phyloP scores from a whole-genome alignment of 2,797 vertebrate species.

The Spatula clypeata region DNA sequence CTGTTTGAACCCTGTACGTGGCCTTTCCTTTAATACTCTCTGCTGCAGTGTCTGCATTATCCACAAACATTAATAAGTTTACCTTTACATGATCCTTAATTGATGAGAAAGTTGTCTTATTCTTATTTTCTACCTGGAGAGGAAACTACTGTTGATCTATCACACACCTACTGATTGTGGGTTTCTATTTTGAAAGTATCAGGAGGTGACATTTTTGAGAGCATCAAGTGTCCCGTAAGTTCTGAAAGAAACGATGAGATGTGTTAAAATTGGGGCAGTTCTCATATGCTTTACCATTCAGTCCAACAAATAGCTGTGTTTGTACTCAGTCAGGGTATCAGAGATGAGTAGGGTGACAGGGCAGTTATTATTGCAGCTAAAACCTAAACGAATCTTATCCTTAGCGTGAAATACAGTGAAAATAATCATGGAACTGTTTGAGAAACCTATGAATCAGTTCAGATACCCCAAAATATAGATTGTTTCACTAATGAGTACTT shows the following conservation, averaged over 20 bases:
- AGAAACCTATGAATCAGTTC: neutral
- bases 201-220: neutral
- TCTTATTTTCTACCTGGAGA: neutral
- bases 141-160: neutral
- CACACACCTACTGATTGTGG: neutral
- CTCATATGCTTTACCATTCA: neutral
- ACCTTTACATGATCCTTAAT: neutral
- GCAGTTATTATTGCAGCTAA: neutral
- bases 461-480: rapidly evolving
- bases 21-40: neutral
- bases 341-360: neutral
- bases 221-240: neutral
- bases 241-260: neutral
- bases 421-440: neutral
- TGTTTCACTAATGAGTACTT: neutral
- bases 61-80: neutral
- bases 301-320: neutral
- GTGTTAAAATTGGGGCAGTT: neutral
- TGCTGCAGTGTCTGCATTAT: neutral
- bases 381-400: neutral
- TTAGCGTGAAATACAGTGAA: neutral
- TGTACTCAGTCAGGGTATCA: neutral
- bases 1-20: neutral
- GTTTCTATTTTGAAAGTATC: neutral
- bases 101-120: neutral